Conservation (phyloP, 2,888 invertebrate genomes). For the Drosophila kambysellisi region DNA sequence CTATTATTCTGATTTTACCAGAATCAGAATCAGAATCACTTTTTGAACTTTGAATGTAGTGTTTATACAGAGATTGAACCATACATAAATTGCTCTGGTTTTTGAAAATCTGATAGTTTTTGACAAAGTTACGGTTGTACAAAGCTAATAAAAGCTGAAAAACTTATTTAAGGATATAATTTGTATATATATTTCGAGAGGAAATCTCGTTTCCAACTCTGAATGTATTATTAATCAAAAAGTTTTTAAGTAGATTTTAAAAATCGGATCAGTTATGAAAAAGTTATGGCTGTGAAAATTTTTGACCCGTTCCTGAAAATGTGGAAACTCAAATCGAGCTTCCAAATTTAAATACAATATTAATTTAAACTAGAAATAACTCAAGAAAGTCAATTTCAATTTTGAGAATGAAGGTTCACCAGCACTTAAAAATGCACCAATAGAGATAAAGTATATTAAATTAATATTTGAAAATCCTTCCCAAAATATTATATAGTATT, state of each 20-base stretch:
- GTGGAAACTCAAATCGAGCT: background rate
- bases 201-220: background rate
- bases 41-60: too few relatives aligned
- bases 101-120: too few relatives aligned
- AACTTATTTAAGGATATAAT: too few relatives aligned
- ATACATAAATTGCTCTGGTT: too few relatives aligned
- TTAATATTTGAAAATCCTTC: background rate
- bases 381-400: background rate
- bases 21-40: too few relatives aligned
- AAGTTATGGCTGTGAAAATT: background rate
- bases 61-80: too few relatives aligned
- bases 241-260: background rate
- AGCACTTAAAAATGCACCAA: background rate
- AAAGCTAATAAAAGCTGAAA: too few relatives aligned
- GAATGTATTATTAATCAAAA: background rate
- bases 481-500: background rate
- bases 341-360: background rate
- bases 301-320: too few relatives aligned
- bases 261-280: background rate
- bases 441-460: background rate
- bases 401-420: background rate
- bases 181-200: accelerated
- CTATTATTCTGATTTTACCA: too few relatives aligned
- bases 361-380: background rate
- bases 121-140: too few relatives aligned